Evolutionary conservation across 2,113 vertebrate species (phyloP).

Genomic region (Salvelinus sp.): DNA sequence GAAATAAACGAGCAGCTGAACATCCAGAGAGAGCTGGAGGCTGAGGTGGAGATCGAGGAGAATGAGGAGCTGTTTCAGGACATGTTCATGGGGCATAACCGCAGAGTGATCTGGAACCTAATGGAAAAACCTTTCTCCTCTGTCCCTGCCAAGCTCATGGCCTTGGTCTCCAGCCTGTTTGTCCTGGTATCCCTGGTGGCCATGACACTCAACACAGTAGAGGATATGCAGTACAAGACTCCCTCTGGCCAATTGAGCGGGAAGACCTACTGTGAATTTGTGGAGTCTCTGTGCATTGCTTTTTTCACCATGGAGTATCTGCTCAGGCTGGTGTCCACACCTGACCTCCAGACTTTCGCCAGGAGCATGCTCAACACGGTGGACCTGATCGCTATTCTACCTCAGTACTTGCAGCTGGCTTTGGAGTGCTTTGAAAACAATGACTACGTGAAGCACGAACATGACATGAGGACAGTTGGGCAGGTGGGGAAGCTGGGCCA

Average conservation of each 20-base stretch:
- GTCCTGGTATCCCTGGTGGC: constrained; percentile 90
- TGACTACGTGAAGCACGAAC: constrained; percentile 76
- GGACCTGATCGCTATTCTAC: constrained; percentile 91
- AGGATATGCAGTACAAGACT: constrained; percentile 86
- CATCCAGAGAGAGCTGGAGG: constrained; percentile 87
- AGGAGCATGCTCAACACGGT: constrained; percentile 89
- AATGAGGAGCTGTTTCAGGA: constrained; percentile 84
- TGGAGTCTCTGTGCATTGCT: constrained; percentile 86
- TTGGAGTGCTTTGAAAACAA: constrained; percentile 83
- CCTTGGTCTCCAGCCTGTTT: constrained; percentile 88
- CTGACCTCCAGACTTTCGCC: constrained; percentile 80
- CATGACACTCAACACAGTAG: constrained; percentile 90
- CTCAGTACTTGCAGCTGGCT: constrained; percentile 84
- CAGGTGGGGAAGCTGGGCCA: constrained; percentile 94
- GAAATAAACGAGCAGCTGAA: constrained; percentile 91
- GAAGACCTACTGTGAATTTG: constrained; percentile 79
- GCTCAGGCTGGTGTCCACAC: constrained; percentile 86
- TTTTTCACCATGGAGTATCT: constrained; percentile 93
- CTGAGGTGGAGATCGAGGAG: constrained; percentile 86
- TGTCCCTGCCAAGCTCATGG: constrained; percentile 84
- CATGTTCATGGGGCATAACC: constrained; percentile 78
- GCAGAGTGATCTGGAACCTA: constrained; percentile 87
- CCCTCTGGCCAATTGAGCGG: constrained; percentile 61
- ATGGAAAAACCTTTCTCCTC: constrained; percentile 98
- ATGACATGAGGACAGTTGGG: constrained; percentile 88